phyloP scores from a whole-genome alignment of 1,140 invertebrate species.

The Colletes latitarsis region DNA sequence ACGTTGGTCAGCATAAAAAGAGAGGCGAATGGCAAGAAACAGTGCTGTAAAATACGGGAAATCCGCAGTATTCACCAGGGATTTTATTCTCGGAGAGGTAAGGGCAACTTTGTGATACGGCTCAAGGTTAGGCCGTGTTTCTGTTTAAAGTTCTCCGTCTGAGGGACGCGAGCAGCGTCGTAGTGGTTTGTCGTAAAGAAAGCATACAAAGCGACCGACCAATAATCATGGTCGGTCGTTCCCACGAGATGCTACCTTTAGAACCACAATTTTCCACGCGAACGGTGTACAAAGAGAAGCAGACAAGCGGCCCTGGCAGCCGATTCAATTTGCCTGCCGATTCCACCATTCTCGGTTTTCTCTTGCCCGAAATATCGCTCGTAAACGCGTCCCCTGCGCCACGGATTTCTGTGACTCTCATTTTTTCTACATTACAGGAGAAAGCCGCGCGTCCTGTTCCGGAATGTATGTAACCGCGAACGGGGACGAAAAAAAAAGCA shows the following conservation, averaged over 20 bases:
- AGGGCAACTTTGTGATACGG: not conserved
- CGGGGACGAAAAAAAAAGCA: not conserved
- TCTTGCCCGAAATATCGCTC: not conserved
- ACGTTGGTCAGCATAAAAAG: too few relatives aligned
- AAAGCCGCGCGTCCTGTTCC: not conserved
- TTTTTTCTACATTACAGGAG: not conserved
- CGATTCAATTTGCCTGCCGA: constrained; percentile 16
- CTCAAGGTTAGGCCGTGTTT: constrained; percentile 6
- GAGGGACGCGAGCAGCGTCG: not conserved
- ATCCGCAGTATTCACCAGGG: not conserved
- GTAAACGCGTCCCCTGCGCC: not conserved
- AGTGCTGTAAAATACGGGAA: not conserved
- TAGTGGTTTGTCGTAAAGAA: not conserved
- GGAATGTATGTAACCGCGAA: not conserved
- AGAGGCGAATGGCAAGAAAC: not conserved
- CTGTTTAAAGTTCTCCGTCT: constrained; percentile 18
- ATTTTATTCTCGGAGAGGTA: not conserved
- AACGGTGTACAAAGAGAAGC: not conserved
- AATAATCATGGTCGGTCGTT: constrained; percentile 17
- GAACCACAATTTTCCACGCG: constrained; percentile 1
- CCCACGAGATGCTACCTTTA: constrained; percentile 10
- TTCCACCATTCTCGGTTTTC: not conserved
- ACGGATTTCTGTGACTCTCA: not conserved
- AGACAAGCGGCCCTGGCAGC: not conserved
- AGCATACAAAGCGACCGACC: constrained; percentile 26